Evolutionary conservation across 2,888 invertebrate species (phyloP).

Genomic region (Campaea margaritaria): DNA sequence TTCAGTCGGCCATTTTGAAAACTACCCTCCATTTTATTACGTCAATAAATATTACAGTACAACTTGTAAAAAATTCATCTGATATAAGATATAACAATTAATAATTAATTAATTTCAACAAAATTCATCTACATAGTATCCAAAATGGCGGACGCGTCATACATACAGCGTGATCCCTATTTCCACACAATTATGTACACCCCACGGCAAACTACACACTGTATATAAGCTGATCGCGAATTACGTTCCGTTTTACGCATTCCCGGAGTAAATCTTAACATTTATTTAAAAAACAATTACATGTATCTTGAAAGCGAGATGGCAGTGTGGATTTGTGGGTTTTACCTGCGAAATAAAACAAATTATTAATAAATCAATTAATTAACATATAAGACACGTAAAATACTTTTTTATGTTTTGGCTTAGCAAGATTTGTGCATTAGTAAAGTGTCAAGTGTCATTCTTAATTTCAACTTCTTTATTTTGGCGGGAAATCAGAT

Average conservation of each 20-base stretch:
- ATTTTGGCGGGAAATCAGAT: no score
- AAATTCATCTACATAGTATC: constrained; percentile 3
- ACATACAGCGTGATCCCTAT: constrained; percentile 38
- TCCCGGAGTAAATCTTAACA: constrained; percentile 48
- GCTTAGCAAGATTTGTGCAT: no score
- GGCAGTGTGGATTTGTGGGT: constrained; percentile 76
- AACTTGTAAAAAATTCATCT: not conserved
- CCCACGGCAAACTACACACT: constrained; percentile 51
- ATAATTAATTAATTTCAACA: not conserved
- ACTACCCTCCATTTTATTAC: constrained; percentile 1
- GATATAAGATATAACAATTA: not conserved
- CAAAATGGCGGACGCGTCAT: constrained; percentile 41
- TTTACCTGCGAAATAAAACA: constrained; percentile 64
- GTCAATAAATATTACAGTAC: not conserved
- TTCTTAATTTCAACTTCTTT: no score
- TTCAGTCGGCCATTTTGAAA: constrained; percentile 3
- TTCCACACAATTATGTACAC: constrained; percentile 56
- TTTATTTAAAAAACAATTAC: constrained; percentile 63
- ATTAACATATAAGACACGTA: not conserved
- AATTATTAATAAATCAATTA: not conserved
- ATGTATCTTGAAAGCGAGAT: constrained; percentile 78
- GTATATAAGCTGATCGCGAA: constrained; percentile 40
- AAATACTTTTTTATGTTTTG: not conserved
- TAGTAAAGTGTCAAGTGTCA: no score
- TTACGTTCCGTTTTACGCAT: constrained; percentile 38